These are phyloP conservation scores for Melipona quadrifasciata DNA, from an alignment of 1,140 invertebrate genomes.

Conservation along the genomic window DNA sequence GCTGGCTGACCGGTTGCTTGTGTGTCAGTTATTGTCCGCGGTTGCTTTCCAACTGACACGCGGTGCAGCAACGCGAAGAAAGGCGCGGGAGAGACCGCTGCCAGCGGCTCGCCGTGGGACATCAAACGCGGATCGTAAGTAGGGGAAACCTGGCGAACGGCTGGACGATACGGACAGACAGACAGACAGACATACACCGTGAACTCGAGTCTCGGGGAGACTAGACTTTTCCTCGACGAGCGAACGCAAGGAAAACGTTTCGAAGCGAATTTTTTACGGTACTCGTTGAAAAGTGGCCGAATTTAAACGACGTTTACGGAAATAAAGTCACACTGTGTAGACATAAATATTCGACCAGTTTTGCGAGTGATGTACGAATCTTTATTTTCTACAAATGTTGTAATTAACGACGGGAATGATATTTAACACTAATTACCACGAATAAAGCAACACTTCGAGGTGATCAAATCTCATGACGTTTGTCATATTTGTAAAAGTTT, in stretches of 20 bases:
- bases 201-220: not conserved
- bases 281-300: no score
- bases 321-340: no score
- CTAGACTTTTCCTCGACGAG: not conserved
- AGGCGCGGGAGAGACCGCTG: slow-evolving; percentile 74
- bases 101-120: slow-evolving; percentile 52
- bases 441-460: no score
- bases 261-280: not conserved
- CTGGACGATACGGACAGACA: slow-evolving; percentile 49
- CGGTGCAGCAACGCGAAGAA: slow-evolving; percentile 75
- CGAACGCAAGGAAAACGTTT: not conserved
- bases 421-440: no score
- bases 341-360: no score
- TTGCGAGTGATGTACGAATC: no score
- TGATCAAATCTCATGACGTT: no score
- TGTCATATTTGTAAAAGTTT: no score
- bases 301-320: no score
- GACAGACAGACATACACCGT: slow-evolving; percentile 28
- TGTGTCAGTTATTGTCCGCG: slow-evolving; percentile 67
- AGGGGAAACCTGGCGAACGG: slow-evolving; percentile 52
- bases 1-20: slow-evolving; percentile 43
- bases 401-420: no score
- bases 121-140: slow-evolving; percentile 38
- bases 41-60: slow-evolving; percentile 76
- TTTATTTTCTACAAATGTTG: no score